Evolutionary conservation across 2,888 invertebrate genomes (phyloP), one percentile per base, ranked within the genome.

Genomic region (Tetropium fuscum): DNA sequence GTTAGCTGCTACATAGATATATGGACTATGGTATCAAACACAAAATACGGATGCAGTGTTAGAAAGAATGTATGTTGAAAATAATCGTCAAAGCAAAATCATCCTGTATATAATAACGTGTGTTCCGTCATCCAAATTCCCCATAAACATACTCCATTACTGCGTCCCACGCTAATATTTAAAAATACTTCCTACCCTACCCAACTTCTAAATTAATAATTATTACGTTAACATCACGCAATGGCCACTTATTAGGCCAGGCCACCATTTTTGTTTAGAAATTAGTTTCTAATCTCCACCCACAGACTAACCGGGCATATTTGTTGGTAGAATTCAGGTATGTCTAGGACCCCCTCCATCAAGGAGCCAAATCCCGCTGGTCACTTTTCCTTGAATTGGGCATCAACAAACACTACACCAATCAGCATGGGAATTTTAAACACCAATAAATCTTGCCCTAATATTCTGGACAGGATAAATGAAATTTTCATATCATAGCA

Each of bases 281-380:
- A 66, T 68, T 70, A 68, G 68, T 66, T 69, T 61, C 66, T 66
- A 70, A 66, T 68, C 70, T 61, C 68, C 70, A 63, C 70, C 70
- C 64, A 70, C 70, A 27, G 48, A 47, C 49, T 10, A 43, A 40
- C n/a, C 48, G 53, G 43, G 32, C 27, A 44, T 48, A 55, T 49
- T 56, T 47, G 63, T 57, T 60, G 53, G 62, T 55, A 51, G 38
- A 43, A 38, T 6, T 47, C 57, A 56, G 59, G 60, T 64, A 58
- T 27, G 44, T 36, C 27, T 43, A 13, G 18, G 47, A 38, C 36
- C 8, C 53, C 53, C 25, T 16, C 51, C 27, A 40, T 51, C n/a
- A n/a, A n/a, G n/a, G 48, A 34, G 53, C 44, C 34, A 59, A 48
- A 49, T 44, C 27, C 30, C 47, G 40, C 32, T 59, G 59, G 59